These are phyloP conservation scores for Pycnomerus fuliginosus DNA, from an alignment of 2,888 invertebrate genomes.

Conservation along the genomic window DNA sequence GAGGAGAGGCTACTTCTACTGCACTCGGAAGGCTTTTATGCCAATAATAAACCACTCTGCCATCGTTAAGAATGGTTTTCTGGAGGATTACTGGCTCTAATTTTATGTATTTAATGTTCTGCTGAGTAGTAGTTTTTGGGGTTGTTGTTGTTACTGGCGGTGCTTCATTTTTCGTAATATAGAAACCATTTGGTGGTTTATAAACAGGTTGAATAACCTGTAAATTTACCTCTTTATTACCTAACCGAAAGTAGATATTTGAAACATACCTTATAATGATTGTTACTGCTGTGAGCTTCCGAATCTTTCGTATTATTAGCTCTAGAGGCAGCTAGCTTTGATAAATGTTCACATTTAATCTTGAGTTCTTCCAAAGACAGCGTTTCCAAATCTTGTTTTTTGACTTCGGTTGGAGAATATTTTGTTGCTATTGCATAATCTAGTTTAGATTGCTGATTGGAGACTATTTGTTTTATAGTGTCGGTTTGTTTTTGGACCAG, in stretches of 20 bases:
- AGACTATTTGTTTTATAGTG: constrained; percentile 44
- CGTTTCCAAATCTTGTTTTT: constrained; percentile 24
- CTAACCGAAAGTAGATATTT: no score
- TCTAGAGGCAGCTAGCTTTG: constrained; percentile 30
- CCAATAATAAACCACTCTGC: constrained; percentile 48
- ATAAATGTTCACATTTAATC: constrained; percentile 42
- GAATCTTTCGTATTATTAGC: no score
- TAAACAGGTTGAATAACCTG: no score
- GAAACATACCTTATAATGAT: no score
- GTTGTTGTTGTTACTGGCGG: constrained; percentile 18
- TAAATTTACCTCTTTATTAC: no score
- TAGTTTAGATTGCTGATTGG: constrained; percentile 34
- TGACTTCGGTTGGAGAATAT: constrained; percentile 26
- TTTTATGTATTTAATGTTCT: constrained; percentile 43
- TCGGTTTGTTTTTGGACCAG: constrained; percentile 46
- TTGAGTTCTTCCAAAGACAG: constrained; percentile 39
- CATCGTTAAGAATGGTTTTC: constrained; percentile 47
- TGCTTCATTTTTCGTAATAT: constrained; percentile 35
- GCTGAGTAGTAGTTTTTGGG: constrained; percentile 19
- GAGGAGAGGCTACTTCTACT: constrained; percentile 9
- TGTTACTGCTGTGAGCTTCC: no score
- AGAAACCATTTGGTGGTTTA: constrained; percentile 40
- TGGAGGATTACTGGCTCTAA: constrained; percentile 50
- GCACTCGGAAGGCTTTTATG: constrained; percentile 45
- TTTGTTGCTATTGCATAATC: constrained; percentile 32